Evolutionary conservation across 2,797 vertebrate genomes (phyloP).

Genomic region (Enteromius anoplus): DNA sequence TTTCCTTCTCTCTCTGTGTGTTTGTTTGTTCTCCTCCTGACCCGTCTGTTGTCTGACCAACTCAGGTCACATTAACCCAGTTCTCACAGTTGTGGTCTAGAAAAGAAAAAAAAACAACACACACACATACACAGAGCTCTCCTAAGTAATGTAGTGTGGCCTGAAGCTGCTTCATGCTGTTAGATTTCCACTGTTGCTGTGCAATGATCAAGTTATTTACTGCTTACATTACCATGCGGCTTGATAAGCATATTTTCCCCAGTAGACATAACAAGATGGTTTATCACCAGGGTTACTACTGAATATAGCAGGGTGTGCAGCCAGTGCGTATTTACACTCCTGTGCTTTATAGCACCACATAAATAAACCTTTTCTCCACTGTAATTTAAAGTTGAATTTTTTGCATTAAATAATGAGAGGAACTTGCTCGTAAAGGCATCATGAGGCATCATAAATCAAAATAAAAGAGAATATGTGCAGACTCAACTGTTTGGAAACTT

Average conservation of each 20-base stretch:
- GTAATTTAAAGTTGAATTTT: constrained; percentile 72
- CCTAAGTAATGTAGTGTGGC: constrained; percentile 58
- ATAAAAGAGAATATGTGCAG: constrained; percentile 44
- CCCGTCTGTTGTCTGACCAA: constrained; percentile 64
- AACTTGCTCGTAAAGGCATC: constrained; percentile 64
- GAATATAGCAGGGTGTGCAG: constrained; percentile 45
- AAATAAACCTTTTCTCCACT: constrained; percentile 72
- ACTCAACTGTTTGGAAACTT: constrained; percentile 44
- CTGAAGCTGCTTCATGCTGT: constrained; percentile 68
- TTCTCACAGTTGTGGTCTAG: constrained; percentile 69
- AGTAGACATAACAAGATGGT: constrained; percentile 77
- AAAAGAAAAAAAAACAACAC: constrained; percentile 41
- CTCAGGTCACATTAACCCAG: constrained; percentile 76
- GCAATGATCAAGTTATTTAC: constrained; percentile 72
- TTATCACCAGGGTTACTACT: constrained; percentile 69
- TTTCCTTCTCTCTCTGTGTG: background rate
- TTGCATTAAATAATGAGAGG: constrained; percentile 70
- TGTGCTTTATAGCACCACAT: constrained; percentile 71
- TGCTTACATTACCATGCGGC: constrained; percentile 75
- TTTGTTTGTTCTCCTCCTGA: constrained; percentile 45
- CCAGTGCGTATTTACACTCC: constrained; percentile 60
- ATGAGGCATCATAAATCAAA: constrained; percentile 42
- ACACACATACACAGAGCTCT: constrained; percentile 49
- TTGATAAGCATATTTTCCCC: constrained; percentile 81
- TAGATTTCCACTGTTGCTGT: constrained; percentile 58